Conservation (phyloP, 2,888 invertebrate genomes). For the Spisula subtruncata region DNA sequence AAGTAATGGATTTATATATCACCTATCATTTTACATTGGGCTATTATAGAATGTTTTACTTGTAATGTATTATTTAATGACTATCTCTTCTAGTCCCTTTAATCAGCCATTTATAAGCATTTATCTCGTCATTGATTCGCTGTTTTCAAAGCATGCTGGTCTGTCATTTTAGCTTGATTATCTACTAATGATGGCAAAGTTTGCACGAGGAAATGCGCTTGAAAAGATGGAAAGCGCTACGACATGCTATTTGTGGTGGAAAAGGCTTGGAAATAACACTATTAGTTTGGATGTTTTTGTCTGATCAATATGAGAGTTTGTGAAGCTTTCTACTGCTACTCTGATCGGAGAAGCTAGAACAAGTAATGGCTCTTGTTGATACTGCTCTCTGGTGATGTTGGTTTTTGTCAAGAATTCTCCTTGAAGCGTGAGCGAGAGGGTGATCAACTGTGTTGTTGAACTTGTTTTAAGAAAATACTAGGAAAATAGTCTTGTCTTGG, state of each 20-base stretch:
- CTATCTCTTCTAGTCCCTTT: neutral
- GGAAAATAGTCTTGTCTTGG: neutral
- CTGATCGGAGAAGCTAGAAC: neutral
- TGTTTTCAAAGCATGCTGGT: conserved; percentile 40
- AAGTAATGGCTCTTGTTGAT: neutral
- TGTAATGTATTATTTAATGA: conserved; percentile 5
- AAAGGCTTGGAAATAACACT: conserved; percentile 36
- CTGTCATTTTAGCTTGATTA: conserved; percentile 38
- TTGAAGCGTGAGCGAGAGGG: neutral
- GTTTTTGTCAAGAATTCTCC: conserved; percentile 3
- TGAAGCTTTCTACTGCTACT: neutral
- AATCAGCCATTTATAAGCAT: conserved; percentile 25
- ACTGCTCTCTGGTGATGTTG: neutral
- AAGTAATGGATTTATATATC: neutral
- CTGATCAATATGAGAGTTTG: neutral
- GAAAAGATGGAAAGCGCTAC: conserved; percentile 31
- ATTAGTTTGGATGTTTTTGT: neutral
- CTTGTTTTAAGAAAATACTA: neutral
- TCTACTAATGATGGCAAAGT: conserved; percentile 31
- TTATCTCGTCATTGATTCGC: conserved; percentile 21
- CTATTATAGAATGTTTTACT: neutral
- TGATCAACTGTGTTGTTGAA: too few relatives aligned
- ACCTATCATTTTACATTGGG: neutral
- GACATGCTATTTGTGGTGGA: conserved; percentile 42
- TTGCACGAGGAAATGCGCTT: conserved; percentile 18